phyloP scores from a whole-genome alignment of 2,888 invertebrate species.

The Trichogramma evanescens region DNA sequence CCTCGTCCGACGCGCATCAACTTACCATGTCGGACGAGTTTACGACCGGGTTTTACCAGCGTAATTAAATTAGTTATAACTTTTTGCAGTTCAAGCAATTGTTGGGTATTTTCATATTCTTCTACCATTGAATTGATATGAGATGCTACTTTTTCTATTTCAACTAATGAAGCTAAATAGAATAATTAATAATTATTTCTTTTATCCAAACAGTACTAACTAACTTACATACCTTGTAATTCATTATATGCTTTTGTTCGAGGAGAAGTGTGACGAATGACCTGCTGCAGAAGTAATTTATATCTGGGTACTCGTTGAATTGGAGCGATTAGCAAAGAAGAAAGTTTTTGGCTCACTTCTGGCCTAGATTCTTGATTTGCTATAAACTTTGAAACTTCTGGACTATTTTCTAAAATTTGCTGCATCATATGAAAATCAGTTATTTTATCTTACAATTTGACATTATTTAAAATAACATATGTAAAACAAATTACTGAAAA shows the following conservation, averaged over 20 bases:
- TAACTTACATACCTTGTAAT: constrained; percentile 47
- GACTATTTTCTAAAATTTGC: constrained; percentile 51
- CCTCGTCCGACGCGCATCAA: constrained; percentile 54
- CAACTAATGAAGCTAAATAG: constrained; percentile 56
- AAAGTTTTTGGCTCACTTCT: constrained; percentile 63
- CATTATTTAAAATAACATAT: not conserved
- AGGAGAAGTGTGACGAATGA: constrained; percentile 55
- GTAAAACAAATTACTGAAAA: not conserved
- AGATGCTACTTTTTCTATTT: constrained; percentile 61
- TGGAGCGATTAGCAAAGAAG: constrained; percentile 68
- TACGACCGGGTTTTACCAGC: constrained; percentile 63
- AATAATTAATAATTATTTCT: not conserved
- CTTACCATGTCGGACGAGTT: constrained; percentile 61
- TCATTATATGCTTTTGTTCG: constrained; percentile 54
- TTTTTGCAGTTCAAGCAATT: constrained; percentile 61
- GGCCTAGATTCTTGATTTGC: constrained; percentile 61
- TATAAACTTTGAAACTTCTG: constrained; percentile 54
- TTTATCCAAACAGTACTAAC: constrained; percentile 3
- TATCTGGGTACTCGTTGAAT: constrained; percentile 75
- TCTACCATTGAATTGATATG: constrained; percentile 69
- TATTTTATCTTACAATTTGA: constrained; percentile 10
- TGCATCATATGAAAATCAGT: constrained; percentile 30
- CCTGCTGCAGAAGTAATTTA: constrained; percentile 63
- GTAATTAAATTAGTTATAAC: constrained; percentile 57
- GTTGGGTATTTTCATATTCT: constrained; percentile 66